phyloP scores from a whole-genome alignment of 1,140 invertebrate species.

The Rhyzopertha dominica region DNA sequence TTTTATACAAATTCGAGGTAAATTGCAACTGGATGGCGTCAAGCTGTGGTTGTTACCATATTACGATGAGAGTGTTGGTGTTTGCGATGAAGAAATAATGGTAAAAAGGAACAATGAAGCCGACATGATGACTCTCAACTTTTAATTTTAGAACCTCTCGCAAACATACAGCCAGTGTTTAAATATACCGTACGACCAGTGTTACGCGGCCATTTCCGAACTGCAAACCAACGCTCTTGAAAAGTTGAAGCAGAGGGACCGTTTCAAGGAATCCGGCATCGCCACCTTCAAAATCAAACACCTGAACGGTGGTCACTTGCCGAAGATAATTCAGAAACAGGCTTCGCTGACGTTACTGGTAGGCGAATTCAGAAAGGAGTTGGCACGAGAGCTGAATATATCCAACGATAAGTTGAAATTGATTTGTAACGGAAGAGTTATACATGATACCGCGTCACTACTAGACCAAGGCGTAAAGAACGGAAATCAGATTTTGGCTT shows the following conservation, averaged over 20 bases:
- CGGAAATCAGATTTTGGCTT: constrained; percentile 61
- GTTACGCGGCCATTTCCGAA: constrained; percentile 52
- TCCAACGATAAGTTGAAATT: constrained; percentile 56
- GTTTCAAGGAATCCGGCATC: constrained; percentile 59
- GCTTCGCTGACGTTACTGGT: constrained; percentile 50
- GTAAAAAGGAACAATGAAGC: constrained; percentile 38
- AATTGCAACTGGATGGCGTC: constrained; percentile 59
- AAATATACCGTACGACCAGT: constrained; percentile 48
- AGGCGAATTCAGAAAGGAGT: constrained; percentile 50
- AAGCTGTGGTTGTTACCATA: constrained; percentile 71
- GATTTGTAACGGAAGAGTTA: constrained; percentile 60
- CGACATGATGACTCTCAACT: constrained; percentile 4
- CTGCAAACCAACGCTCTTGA: constrained; percentile 64
- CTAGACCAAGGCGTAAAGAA: constrained; percentile 59
- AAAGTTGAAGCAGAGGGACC: constrained; percentile 57
- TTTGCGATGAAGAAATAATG: constrained; percentile 46
- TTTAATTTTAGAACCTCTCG: constrained; percentile 53
- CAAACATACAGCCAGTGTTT: constrained; percentile 52
- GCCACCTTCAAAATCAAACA: constrained; percentile 58
- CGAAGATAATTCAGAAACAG: constrained; percentile 47
- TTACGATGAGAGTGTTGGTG: constrained; percentile 48
- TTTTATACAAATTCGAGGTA: constrained; percentile 57
- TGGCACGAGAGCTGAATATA: constrained; percentile 50
- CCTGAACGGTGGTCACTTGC: constrained; percentile 43
- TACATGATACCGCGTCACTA: constrained; percentile 51